Evolutionary conservation across 2,113 vertebrate genomes (phyloP), one percentile per base, ranked within the genome.

Genomic region (Grammomys surdaster): DNA sequence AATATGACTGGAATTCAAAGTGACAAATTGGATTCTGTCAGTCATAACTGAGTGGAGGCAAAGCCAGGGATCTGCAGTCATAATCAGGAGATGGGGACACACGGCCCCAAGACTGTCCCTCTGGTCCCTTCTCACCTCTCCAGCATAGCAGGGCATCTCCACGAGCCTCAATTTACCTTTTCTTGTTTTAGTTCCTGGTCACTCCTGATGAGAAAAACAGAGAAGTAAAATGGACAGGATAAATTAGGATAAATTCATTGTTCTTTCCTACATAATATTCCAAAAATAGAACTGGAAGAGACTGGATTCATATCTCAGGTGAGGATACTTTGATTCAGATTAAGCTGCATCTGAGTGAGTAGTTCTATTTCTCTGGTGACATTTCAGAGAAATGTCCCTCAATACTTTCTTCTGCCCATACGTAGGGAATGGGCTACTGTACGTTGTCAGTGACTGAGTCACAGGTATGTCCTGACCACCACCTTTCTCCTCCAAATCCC

Each of bases 261-360:
- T 75, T 95, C 56, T 82, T 89, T 76, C n/a, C 8, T 73, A 10
- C 5, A 4, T 36, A 58, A 28, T 20, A 26, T 72, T 78, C n/a
- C 70, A 6, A 77, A 82, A n/a, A 60, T 5, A 86, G 88, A 87
- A 69, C 70, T 17, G 36, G 28, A n/a, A 88, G 31, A 40, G 24
- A 22, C 2, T 60, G 63, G 33, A 36, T 88, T 67, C 9, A 10
- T n/a, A 24, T 12, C 33, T 40, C 76, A 85, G 56, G 56, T 48
- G 40, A 73, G 46, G 73, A 58, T 36, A 77, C 75, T 93, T 84
- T 63, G 43, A 75, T 90, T 87, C 88, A 67, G 90, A 67, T 73
- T 22, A 22, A 54, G 51, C 54, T 40, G 58, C 17, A 24, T 48
- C 87, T 46, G 46, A 40, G 48, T 77, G 31, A 56, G 48, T 24